Base-by-base conservation (phyloP, 2,888 invertebrate genomes). In the Phyllotreta cruciferae region DNA sequence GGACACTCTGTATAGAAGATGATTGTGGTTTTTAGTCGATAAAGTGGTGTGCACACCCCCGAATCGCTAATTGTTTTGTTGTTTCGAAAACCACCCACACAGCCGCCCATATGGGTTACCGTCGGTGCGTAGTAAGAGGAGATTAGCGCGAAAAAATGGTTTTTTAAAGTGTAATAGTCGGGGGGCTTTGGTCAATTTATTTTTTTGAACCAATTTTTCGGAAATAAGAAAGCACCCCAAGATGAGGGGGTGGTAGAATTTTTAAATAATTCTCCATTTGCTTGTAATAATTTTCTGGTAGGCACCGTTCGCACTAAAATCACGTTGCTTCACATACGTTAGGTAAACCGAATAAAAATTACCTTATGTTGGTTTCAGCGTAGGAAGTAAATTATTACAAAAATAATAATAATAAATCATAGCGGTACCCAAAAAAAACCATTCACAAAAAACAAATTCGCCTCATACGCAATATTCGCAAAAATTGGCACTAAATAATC, bases 41-140 rank as follows among this genome's bases (percentile, higher is more conserved):
- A n/a, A n/a, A n/a, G n/a, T n/a, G n/a, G n/a, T n/a, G n/a, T n/a
- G 24, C 24, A 66, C 66, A 69, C 69, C 70, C 68, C 67, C 67
- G 62, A 65, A 65, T 66, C 24, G 66, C 62, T 65, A 66, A 69
- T 24, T 67, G 58, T 56, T 60, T 47, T 54, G 56, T 57, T 64
- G 60, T 39, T 57, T 61, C 41, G 61, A 61, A 60, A 53, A 50
- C 56, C 70, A 56, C 70, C 73, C 66, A 69, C 71, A 53, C 38
- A 4, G 2, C 24, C 49, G 49, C 36, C 47, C 35, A 62, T 62
- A 71, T 71, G 67, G 71, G 69, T 71, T 73, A 73, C 63, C 68
- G 62, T 67, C 14, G 11, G 14, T 11, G 24, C 3, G 35, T 49
- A 8, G 49, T 49, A 34, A 1, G 62, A n/a, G 57, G 47, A 47